Evolutionary conservation across 2,113 vertebrate genomes (phyloP), one percentile per base, ranked within the genome.

Genomic region (Chaetura pelagica): DNA sequence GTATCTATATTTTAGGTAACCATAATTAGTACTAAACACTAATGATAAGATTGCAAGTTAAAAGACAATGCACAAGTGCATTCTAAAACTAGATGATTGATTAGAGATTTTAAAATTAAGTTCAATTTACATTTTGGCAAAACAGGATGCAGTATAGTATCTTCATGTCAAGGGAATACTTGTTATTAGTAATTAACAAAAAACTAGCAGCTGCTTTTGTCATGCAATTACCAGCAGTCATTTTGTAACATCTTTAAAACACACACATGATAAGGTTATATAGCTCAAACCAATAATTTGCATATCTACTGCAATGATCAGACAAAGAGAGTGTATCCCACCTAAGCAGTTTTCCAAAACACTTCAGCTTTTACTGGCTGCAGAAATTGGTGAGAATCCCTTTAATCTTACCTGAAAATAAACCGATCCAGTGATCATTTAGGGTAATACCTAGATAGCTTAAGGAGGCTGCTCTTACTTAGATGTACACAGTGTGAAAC

Each of bases 91-190:
- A 35, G 9, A 40, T 40, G 23, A 90, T 74, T 93, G 74, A 88
- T 74, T 63, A 68, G 23, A 83, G 40, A 75, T 92, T 75, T 92
- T 23, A 30, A 92, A 95, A 90, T 90, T 55, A 89, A 90, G 24
- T 79, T 78, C 7, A 63, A 40, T 85, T 69, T 85, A 71, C n/a
- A 38, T 76, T 92, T 92, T 95, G 68, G 62, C 35, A 82, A 82
- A 86, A 88, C 29, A 85, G 40, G 22, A 54, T 1, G 1, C 15
- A 30, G 6, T 51, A 48, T 62, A 87, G 73, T 68, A 67, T 29
- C 35, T 77, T 82, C 48, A 34, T 80, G 58, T 73, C 49, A 91
- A 71, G 69, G 68, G 57, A 87, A 84, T 85, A 55, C 21, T 84
- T 0, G 0, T 87, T 90, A 90, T 86, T 93, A 89, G n/a, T 79